Conservation (phyloP, 1,140 invertebrate genomes). For the Berghia stephanieae region DNA sequence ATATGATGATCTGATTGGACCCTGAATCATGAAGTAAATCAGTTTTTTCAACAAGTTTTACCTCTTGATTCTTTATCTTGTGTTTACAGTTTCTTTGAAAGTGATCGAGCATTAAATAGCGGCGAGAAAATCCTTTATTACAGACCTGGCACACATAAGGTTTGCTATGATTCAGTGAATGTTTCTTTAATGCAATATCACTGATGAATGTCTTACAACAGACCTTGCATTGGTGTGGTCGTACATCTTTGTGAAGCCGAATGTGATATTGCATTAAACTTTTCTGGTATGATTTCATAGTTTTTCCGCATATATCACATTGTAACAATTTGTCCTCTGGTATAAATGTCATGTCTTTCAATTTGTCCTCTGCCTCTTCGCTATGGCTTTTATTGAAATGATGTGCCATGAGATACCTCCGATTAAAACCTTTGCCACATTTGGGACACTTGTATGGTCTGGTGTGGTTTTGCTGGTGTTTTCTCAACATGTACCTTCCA, state of each 20-base stretch:
- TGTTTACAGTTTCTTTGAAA: constrained; percentile 18
- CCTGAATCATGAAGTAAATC: too few relatives aligned
- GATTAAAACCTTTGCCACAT: constrained; percentile 29
- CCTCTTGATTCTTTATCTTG: too few relatives aligned
- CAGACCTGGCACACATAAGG: constrained; percentile 29
- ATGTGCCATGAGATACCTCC: constrained; percentile 20
- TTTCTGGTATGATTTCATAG: constrained; percentile 29
- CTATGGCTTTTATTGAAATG: constrained; percentile 26
- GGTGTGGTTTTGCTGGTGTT: constrained; percentile 31
- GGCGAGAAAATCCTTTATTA: constrained; percentile 23
- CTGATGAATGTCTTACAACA: constrained; percentile 26
- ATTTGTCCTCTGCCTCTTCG: not conserved
- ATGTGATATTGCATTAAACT: constrained; percentile 23
- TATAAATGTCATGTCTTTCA: constrained; percentile 25
- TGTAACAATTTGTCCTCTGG: constrained; percentile 14
- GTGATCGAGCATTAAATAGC: constrained; percentile 27
- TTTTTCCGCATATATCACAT: constrained; percentile 32
- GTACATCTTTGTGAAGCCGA: constrained; percentile 26
- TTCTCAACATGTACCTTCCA: constrained; percentile 19
- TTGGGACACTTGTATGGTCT: constrained; percentile 25
- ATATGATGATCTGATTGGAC: too few relatives aligned
- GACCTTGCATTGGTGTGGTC: not conserved
- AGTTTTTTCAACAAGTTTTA: too few relatives aligned
- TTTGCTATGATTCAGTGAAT: constrained; percentile 23
- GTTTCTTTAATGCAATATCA: constrained; percentile 24